A percentile compares a stretch with the other conserved stretches of the same genome.
These are phyloP conservation scores for Parauchenoglanis ngamensis DNA, from an alignment of 2,797 vertebrate genomes.

Conservation along the genomic window DNA sequence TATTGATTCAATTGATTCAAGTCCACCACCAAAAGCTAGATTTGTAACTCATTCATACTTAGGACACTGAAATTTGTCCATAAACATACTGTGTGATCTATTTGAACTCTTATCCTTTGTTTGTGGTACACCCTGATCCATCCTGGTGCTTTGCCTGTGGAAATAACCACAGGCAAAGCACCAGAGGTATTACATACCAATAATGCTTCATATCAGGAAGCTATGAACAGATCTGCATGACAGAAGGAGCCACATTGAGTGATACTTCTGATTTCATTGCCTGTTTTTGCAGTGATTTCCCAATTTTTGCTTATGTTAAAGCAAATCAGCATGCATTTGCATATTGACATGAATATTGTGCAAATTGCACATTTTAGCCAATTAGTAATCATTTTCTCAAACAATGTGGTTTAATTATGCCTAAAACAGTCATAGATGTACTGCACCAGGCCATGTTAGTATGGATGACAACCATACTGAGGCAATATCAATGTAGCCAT, in stretches of 20 bases:
- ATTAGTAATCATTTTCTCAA: background rate
- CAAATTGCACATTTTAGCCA: no score
- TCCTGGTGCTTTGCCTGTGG: slow-evolving; percentile 9
- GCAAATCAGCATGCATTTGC: no score
- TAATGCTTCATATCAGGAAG: background rate
- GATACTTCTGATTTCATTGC: background rate
- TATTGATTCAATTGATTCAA: background rate
- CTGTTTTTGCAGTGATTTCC: background rate
- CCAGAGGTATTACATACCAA: background rate
- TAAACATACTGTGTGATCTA: background rate
- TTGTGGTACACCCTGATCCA: background rate
- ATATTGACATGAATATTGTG: no score
- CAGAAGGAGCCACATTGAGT: background rate
- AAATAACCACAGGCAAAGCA: background rate
- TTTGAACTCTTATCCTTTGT: background rate
- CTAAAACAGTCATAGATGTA: background rate
- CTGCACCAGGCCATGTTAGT: background rate
- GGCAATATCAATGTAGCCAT: background rate
- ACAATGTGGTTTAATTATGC: background rate
- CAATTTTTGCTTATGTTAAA: background rate
- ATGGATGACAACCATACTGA: background rate
- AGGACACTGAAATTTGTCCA: background rate
- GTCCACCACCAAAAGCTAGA: background rate
- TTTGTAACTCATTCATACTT: background rate
- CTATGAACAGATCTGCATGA: background rate